phyloP scores from a whole-genome alignment of 2,797 vertebrate species.

The Schizopygopsis pylzovi region DNA sequence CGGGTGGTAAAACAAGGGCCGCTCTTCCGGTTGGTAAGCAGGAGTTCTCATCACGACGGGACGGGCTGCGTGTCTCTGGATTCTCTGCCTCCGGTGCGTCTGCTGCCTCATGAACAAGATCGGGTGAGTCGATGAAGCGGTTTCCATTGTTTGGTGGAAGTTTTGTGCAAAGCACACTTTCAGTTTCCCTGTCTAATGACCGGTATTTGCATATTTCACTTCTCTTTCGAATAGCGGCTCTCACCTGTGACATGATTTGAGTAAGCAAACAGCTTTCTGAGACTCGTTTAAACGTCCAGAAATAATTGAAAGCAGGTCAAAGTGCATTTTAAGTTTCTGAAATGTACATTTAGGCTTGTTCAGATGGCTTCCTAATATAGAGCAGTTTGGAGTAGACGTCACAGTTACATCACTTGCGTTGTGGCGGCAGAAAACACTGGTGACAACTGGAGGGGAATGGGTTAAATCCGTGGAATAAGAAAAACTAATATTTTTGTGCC shows the following conservation, averaged over 20 bases:
- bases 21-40: constrained; percentile 89
- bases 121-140: constrained; percentile 82
- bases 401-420: background rate
- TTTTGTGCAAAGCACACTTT: constrained; percentile 3
- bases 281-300: background rate
- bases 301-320: background rate
- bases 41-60: constrained; percentile 82
- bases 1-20: constrained; percentile 93
- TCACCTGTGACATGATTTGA: background rate
- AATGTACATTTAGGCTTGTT: background rate
- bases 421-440: background rate
- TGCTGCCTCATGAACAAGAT: constrained; percentile 96
- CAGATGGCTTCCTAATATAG: background rate
- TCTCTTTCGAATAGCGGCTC: constrained; percentile 14
- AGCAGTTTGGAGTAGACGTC: background rate
- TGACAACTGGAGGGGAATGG: background rate
- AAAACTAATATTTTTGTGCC: background rate
- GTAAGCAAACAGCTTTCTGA: background rate
- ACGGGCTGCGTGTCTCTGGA: constrained; percentile 88
- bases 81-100: constrained; percentile 92
- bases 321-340: background rate
- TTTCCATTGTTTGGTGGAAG: background rate
- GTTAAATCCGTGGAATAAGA: background rate
- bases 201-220: constrained; percentile 20
- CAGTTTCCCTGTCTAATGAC: constrained; percentile 29